Conservation (phyloP, 2,888 invertebrate genomes). For the Troilus luridus region DNA sequence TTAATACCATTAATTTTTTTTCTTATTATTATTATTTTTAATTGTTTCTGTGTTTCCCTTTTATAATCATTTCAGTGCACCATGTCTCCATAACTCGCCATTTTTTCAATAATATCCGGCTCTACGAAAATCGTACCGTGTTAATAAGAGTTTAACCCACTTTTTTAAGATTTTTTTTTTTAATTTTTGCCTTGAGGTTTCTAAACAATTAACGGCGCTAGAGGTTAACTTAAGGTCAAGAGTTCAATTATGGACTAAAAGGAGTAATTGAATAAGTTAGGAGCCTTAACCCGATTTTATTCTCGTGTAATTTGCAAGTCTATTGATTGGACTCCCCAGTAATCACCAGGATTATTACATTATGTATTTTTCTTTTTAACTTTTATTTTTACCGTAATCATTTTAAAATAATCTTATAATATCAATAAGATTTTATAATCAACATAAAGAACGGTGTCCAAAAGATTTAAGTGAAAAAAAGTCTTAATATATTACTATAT, state of each 20-base stretch:
- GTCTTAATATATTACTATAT: too few relatives aligned
- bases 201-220: not conserved
- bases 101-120: too few relatives aligned
- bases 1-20: too few relatives aligned
- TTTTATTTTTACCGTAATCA: too few relatives aligned
- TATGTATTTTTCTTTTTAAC: not conserved
- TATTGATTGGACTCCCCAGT: not conserved
- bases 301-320: not conserved
- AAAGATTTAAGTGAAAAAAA: not conserved
- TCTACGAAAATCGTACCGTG: not conserved
- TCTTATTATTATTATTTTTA: too few relatives aligned
- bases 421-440: not conserved
- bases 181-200: not conserved
- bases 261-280: slow-evolving; percentile 7
- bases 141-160: not conserved
- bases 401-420: too few relatives aligned
- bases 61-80: too few relatives aligned
- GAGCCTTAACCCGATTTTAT: not conserved
- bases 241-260: not conserved
- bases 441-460: not conserved
- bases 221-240: not conserved
- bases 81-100: too few relatives aligned
- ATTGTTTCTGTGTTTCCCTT: too few relatives aligned
- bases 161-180: not conserved
- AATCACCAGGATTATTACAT: not conserved